Percentiles rank a stretch among this genome's conserved stretches.
phyloP scores from a whole-genome alignment of 1,140 invertebrate species.

The Propsilocerus akamusi region DNA sequence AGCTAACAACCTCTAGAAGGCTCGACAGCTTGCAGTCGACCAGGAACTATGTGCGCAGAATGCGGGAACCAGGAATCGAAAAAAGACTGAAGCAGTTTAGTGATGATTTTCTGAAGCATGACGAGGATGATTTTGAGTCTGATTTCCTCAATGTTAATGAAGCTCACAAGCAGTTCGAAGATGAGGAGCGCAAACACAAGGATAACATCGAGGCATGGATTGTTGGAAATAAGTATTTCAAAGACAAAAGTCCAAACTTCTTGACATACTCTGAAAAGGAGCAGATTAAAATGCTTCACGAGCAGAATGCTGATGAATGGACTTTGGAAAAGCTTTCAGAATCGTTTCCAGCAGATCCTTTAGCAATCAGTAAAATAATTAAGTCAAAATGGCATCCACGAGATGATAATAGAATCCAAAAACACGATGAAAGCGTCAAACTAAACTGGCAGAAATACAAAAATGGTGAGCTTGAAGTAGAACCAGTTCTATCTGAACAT shows the following conservation, averaged over 20 bases:
- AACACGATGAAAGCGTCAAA: constrained; percentile 41
- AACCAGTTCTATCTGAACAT: constrained; percentile 30
- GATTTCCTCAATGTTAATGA: constrained; percentile 27
- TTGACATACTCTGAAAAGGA: constrained; percentile 68
- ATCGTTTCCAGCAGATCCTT: constrained; percentile 56
- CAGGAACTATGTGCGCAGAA: too few relatives aligned
- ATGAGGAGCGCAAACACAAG: constrained; percentile 20
- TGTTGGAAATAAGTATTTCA: constrained; percentile 54
- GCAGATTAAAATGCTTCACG: constrained; percentile 52
- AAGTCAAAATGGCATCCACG: constrained; percentile 39
- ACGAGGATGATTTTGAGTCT: constrained; percentile 23
- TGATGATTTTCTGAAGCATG: background rate
- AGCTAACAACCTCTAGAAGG: too few relatives aligned
- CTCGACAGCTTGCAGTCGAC: too few relatives aligned
- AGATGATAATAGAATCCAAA: constrained; percentile 29
- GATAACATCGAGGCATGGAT: constrained; percentile 35
- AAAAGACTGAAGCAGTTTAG: background rate
- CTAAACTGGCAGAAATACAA: constrained; percentile 45
- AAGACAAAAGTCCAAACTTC: constrained; percentile 46
- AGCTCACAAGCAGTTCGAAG: constrained; percentile 22
- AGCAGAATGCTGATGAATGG: constrained; percentile 50
- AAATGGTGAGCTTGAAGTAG: constrained; percentile 28
- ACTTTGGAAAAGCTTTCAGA: constrained; percentile 47
- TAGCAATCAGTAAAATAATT: constrained; percentile 36
- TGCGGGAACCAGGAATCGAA: background rate